Conservation (phyloP, 2,113 vertebrate species). For the Miniopterus natalensis region DNA sequence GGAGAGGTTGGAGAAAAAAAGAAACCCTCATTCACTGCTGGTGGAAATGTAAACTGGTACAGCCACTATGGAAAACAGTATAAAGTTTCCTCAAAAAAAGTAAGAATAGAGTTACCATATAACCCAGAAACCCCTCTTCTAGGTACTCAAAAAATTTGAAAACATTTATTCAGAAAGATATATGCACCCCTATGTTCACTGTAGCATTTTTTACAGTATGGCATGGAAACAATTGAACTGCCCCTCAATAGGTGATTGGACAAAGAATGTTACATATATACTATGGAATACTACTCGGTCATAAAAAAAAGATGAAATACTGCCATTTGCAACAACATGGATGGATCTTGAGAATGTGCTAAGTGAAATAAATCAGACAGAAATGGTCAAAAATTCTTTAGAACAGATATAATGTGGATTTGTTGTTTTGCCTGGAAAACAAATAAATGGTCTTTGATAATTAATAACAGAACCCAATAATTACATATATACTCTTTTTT, state of each 20-base stretch:
- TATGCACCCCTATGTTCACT: not conserved
- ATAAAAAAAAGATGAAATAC: not conserved
- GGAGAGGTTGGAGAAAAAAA: not conserved
- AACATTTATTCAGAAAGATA: not conserved
- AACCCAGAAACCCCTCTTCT: not conserved
- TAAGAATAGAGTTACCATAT: not conserved
- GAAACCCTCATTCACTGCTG: not conserved
- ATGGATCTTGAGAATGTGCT: not conserved
- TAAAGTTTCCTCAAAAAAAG: not conserved
- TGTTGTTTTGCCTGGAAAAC: not conserved
- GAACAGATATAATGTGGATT: not conserved
- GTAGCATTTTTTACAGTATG: not conserved
- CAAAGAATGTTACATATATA: not conserved
- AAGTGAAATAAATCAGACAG: not conserved
- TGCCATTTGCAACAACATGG: not conserved
- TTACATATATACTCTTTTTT: not conserved
- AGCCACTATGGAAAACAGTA: not conserved
- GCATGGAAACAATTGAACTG: not conserved
- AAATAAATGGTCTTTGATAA: not conserved
- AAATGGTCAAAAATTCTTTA: not conserved
- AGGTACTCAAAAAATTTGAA: not conserved
- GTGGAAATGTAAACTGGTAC: not conserved
- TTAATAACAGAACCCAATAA: not conserved
- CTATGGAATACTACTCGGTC: not conserved
- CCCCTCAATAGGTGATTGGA: not conserved